phyloP scores from a whole-genome alignment of 2,797 vertebrate genomes.

The Aulostomus chinensis region DNA sequence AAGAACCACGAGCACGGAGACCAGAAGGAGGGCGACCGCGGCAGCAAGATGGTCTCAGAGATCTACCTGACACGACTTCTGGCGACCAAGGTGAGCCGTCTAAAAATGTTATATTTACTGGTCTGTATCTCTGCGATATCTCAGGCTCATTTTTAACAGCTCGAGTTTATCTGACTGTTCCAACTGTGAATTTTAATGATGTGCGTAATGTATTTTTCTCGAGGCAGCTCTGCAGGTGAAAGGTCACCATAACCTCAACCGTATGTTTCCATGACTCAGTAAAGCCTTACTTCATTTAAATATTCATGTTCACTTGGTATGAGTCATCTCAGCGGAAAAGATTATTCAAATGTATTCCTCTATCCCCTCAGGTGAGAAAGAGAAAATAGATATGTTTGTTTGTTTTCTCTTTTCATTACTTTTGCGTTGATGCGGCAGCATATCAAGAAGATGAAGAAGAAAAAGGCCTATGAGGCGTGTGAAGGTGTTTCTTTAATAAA shows the following conservation, averaged over 20 bases:
- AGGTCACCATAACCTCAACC: slow-evolving; percentile 34
- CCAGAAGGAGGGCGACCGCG: slow-evolving; percentile 96
- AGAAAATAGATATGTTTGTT: slow-evolving; percentile 64
- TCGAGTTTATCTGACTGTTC: too few relatives aligned
- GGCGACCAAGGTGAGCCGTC: slow-evolving; percentile 90
- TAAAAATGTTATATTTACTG: background rate
- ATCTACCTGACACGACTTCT: slow-evolving; percentile 96
- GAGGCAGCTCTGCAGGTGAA: slow-evolving; percentile 32
- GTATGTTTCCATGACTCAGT: slow-evolving; percentile 31
- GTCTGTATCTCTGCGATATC: too few relatives aligned
- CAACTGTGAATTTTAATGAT: too few relatives aligned
- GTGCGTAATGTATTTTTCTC: background rate
- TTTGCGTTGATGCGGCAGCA: slow-evolving; percentile 46
- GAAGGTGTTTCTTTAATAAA: slow-evolving; percentile 49
- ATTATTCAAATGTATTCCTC: slow-evolving; percentile 74
- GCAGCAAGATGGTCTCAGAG: slow-evolving; percentile 99
- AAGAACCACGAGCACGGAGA: slow-evolving; percentile 99
- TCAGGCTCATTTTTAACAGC: too few relatives aligned
- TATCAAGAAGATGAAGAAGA: slow-evolving; percentile 56
- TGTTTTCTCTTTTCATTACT: slow-evolving; percentile 62
- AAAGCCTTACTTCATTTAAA: slow-evolving; percentile 33
- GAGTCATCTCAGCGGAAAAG: slow-evolving; percentile 53
- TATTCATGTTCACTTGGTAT: slow-evolving; percentile 58
- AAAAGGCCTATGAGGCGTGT: slow-evolving; percentile 20
- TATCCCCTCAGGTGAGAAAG: slow-evolving; percentile 58